Evolutionary conservation across 2,113 vertebrate genomes (phyloP), one percentile per base, ranked within the genome.

Genomic region (Rhea pennata): DNA sequence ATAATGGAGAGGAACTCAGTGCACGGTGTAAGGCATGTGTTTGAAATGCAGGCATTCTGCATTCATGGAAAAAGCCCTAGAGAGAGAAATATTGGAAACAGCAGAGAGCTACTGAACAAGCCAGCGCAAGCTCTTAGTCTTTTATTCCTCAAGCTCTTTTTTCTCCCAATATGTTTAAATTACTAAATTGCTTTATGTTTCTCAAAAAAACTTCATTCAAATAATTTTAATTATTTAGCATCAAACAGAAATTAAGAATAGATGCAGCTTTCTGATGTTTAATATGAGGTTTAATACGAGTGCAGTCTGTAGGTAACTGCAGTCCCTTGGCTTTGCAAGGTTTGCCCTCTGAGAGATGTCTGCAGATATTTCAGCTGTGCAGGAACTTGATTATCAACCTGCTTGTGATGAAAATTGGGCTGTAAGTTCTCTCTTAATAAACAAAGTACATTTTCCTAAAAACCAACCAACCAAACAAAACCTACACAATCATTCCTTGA

Each of bases 41-140:
- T 91, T 87, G 33, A 42, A 95, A 62, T 22, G 26, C n/a, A 54
- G 20, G 22, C 15, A 12, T 71, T 50, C 50, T 5, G 0, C 22
- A 58, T 79, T 74, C 5, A 1, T 73, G 80, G 46, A 70, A 89
- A 80, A 88, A 82, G 10, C 50, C 64, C 24, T 54, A 48, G 53
- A 74, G 65, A 71, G 65, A 67, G 83, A 91, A 92, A 42, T 89
- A 56, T 14, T 94, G 67, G 67, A 85, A 95, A 67, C 36, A 62
- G 46, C 62, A 74, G 71, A 88, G 46, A 78, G 62, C 75, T 82
- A 48, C 39, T 1, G 10, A 85, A 65, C 74, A 92, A 91, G 72
- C 67, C 82, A 72, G 51, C 46, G 31, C 80, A 95, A 90, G 84
- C 75, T 91, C 44, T 62, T 36, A 7, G 10, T 31, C 81, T 94